Evolutionary conservation across 2,888 invertebrate genomes (phyloP), one percentile per base, ranked within the genome.

Genomic region (Mythimna ferrago): DNA sequence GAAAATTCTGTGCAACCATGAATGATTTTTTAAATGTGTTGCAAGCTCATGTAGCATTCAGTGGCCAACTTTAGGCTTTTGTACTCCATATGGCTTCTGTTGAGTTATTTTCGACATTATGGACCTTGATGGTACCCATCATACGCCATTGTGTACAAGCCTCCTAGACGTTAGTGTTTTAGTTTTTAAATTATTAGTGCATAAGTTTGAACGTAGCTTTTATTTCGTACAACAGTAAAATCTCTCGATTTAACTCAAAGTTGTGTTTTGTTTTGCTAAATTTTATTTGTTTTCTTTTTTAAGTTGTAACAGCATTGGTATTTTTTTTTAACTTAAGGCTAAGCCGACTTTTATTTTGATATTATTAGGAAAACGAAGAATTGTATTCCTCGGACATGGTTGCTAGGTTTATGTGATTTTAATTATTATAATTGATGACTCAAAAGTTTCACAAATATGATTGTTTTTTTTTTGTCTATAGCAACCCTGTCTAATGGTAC

Each of bases 191-290:
- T 80, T 84, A 60, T 82, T 84, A 85, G 86, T 74, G 76, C 53
- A 62, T 88, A 87, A 83, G 86, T 85, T 83, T 82, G 79, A 83
- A 76, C 61, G 64, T 86, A 80, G 75, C 71, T 76, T 80, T 82
- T 81, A 72, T 72, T 79, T 81, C 58, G 63, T 81, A 71, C 63
- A 78, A 77, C 77, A 78, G 65, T 78, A 63, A 73, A 82, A 86
- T 86, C 84, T 84, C 67, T 78, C 72, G 78, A 82, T 76, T 80
- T 85, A 81, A 85, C 84, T 71, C 64, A 41, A 76, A 75, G 88
- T 89, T 89, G 87, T 87, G 89, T 91, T 92, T 89, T 91, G 88
- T 85, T 92, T 92, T 90, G 84, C 83, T 76, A 91, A 90, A 90
- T 91, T 91, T 89, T 92, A 90, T 89, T 82, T 87, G 79, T 86